phyloP scores from a whole-genome alignment of 2,113 vertebrate species.

The Pelusios castaneus region DNA sequence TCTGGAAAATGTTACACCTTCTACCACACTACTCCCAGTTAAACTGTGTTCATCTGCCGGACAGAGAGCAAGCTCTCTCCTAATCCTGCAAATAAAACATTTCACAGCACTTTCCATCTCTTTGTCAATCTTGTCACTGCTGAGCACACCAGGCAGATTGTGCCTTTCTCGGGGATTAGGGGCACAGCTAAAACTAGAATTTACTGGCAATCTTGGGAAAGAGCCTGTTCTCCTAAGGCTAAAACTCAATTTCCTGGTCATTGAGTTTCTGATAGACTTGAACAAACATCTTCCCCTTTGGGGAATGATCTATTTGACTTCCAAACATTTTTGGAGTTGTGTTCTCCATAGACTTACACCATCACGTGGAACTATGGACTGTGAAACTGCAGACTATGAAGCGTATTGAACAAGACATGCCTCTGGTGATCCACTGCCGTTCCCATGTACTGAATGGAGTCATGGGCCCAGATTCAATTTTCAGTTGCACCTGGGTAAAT shows the following conservation, averaged over 20 bases:
- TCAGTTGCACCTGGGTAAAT: background rate
- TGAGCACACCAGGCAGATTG: background rate
- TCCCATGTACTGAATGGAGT: background rate
- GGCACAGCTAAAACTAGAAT: background rate
- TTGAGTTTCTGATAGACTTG: background rate
- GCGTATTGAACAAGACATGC: background rate
- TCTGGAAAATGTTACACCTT: slow-evolving; percentile 23
- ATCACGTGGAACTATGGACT: background rate
- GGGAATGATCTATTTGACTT: background rate
- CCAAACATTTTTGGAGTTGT: background rate
- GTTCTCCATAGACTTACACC: background rate
- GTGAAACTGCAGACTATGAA: background rate
- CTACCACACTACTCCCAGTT: background rate
- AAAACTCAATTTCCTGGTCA: background rate
- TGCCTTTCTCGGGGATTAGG: background rate
- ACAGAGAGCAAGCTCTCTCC: slow-evolving; percentile 32
- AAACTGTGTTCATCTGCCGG: background rate
- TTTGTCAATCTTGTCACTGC: background rate
- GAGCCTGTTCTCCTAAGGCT: background rate
- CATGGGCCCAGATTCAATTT: background rate
- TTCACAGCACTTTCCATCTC: background rate
- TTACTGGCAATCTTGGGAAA: background rate
- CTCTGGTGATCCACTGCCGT: background rate
- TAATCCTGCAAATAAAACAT: slow-evolving; percentile 31
- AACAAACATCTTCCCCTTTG: background rate